phyloP scores from a whole-genome alignment of 2,797 vertebrate genomes.

The Gymnothorax javanicus region DNA sequence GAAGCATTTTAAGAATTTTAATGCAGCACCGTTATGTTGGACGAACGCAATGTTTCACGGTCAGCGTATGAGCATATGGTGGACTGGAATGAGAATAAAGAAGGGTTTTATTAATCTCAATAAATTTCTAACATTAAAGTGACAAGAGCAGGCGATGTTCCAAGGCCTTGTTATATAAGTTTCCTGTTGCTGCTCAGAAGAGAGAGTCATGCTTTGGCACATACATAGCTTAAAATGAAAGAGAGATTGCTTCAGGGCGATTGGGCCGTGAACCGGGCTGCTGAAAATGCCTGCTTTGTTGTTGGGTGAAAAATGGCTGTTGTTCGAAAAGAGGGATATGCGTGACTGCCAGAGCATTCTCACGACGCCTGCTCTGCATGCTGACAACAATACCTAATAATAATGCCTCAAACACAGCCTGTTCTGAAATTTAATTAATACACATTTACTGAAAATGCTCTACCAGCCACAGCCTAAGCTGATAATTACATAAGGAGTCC shows the following conservation, averaged over 20 bases:
- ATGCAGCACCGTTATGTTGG: background rate
- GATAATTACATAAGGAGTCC: slow-evolving; percentile 32
- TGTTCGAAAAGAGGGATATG: slow-evolving; percentile 13
- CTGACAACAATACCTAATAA: slow-evolving; percentile 36
- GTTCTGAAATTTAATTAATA: slow-evolving; percentile 34
- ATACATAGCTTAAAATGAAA: background rate
- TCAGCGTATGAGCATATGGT: background rate
- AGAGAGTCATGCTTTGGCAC: background rate
- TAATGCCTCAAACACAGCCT: slow-evolving; percentile 39
- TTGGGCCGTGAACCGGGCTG: background rate
- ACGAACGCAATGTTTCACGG: background rate
- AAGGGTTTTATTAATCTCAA: background rate
- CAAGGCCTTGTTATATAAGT: background rate
- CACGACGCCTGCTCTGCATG: slow-evolving; percentile 26
- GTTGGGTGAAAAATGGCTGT: slow-evolving; percentile 11
- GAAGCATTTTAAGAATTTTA: background rate
- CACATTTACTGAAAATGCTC: slow-evolving; percentile 27
- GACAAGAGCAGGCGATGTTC: background rate
- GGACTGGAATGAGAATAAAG: background rate
- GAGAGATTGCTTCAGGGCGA: background rate
- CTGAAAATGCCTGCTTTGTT: slow-evolving; percentile 32
- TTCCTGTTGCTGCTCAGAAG: background rate
- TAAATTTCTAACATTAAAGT: background rate
- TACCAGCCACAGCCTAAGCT: slow-evolving; percentile 29
- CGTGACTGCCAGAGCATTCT: slow-evolving; percentile 39